Conservation (phyloP, 2,888 invertebrate genomes). For the Hermodice carunculata region DNA sequence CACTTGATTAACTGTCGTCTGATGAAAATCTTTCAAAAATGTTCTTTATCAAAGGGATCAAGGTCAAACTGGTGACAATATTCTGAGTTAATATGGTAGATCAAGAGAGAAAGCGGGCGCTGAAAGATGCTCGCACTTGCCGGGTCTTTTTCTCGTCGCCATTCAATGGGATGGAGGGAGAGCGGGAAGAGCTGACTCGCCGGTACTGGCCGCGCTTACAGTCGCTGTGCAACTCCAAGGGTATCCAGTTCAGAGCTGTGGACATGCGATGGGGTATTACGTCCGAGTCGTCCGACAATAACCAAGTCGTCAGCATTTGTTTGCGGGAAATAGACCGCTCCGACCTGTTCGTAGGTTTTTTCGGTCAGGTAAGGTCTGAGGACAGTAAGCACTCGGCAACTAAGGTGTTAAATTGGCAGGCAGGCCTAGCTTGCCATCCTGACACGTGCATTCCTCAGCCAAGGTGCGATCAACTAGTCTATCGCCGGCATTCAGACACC, state of each 20-base stretch:
- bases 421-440: no score
- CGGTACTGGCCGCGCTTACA: conserved; percentile 62
- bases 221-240: conserved; percentile 47
- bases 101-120: no score
- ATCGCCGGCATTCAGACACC: no score
- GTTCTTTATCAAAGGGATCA: no score
- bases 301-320: conserved; percentile 63
- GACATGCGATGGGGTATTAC: conserved; percentile 68
- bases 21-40: no score
- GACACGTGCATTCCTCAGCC: no score
- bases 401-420: no score
- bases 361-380: conserved; percentile 68
- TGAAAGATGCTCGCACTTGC: conserved; percentile 51
- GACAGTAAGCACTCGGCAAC: no score
- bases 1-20: no score
- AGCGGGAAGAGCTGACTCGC: conserved; percentile 63
- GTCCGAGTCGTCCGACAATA: conserved; percentile 56
- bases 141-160: conserved; percentile 67
- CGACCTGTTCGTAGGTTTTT: conserved; percentile 64
- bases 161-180: conserved; percentile 69
- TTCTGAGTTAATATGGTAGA: no score
- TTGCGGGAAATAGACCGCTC: conserved; percentile 63
- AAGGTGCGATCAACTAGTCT: no score
- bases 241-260: conserved; percentile 35
- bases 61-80: no score